Evolutionary conservation across 2,113 vertebrate genomes (phyloP).

Genomic region (Sylvicapra grimmia): DNA sequence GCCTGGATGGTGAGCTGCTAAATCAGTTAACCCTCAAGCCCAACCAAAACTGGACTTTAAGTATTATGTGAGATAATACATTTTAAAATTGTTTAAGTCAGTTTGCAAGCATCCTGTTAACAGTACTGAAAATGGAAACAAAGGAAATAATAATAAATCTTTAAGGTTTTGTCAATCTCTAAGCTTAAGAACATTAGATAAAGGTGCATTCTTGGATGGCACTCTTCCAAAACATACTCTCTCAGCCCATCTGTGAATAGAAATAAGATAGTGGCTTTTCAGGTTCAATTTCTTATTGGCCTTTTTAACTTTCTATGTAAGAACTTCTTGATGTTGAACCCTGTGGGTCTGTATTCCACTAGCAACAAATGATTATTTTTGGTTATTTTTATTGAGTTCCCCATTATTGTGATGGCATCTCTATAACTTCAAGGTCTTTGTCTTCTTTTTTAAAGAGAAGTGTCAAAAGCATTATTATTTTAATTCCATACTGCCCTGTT

Average conservation of each 20-base stretch:
- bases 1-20: background rate
- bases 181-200: background rate
- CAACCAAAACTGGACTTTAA: background rate
- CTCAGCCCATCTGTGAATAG: background rate
- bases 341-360: background rate
- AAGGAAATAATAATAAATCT: conserved; percentile 17
- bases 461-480: background rate
- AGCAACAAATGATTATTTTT: background rate
- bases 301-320: background rate
- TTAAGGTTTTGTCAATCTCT: background rate
- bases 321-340: background rate
- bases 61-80: background rate
- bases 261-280: background rate
- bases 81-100: conserved; percentile 8
- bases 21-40: background rate
- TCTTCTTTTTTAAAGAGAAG: background rate
- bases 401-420: background rate
- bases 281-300: background rate
- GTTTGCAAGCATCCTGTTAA: background rate
- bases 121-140: background rate
- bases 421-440: background rate
- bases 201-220: background rate
- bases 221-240: conserved; percentile 1
- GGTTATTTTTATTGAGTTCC: background rate
- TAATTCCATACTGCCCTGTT: background rate